Percentiles rank a stretch among this genome's conserved stretches.
Evolutionary conservation across 2,797 vertebrate genomes (phyloP).

Genomic region (Schizopygopsis pylzovi): DNA sequence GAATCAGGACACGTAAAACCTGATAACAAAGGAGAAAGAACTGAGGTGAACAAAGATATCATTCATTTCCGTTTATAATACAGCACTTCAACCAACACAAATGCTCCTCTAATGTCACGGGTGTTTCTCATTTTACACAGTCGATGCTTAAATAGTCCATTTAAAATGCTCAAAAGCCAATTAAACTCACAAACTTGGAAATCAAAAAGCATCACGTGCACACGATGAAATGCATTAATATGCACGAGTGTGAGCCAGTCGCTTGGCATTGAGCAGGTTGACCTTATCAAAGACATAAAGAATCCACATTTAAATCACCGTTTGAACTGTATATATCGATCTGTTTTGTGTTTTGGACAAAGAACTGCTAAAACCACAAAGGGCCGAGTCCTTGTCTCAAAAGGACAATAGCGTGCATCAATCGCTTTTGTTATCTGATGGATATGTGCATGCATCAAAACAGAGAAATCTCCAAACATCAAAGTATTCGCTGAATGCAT

Average conservation of each 20-base stretch:
- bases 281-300: slow-evolving; percentile 51
- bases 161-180: neutral
- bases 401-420: slow-evolving; percentile 34
- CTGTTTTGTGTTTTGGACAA: slow-evolving; percentile 55
- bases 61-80: slow-evolving; percentile 24
- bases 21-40: slow-evolving; percentile 49
- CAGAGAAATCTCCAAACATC: slow-evolving; percentile 13
- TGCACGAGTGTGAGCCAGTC: slow-evolving; percentile 30
- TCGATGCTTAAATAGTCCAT: slow-evolving; percentile 14
- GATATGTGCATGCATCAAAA: slow-evolving; percentile 1
- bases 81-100: slow-evolving; percentile 15
- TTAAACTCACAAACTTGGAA: neutral
- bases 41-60: slow-evolving; percentile 31
- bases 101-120: slow-evolving; percentile 22
- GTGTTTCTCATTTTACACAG: slow-evolving; percentile 34
- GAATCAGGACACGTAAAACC: slow-evolving; percentile 41
- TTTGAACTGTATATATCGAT: slow-evolving; percentile 56
- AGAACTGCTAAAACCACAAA: slow-evolving; percentile 47
- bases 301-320: slow-evolving; percentile 55
- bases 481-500: neutral
- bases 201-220: neutral
- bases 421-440: slow-evolving; percentile 42
- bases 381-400: slow-evolving; percentile 34
- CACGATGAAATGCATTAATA: slow-evolving; percentile 40
- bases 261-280: slow-evolving; percentile 37